Percentiles rank a stretch among this genome's conserved stretches.
phyloP scores from a whole-genome alignment of 2,888 invertebrate genomes.

The Thereva nobilitata region DNA sequence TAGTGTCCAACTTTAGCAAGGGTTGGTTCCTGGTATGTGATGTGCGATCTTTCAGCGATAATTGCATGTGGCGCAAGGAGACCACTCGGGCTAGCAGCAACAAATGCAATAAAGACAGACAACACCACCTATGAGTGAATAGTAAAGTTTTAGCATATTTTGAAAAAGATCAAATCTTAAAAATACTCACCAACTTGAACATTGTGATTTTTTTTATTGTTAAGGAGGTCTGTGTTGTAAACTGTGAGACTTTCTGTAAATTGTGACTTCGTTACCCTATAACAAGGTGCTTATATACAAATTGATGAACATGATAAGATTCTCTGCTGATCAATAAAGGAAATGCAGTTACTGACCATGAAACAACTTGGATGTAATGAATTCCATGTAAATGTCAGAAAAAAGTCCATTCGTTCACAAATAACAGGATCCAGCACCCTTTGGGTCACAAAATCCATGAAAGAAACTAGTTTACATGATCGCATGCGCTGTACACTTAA shows the following conservation, averaged over 20 bases:
- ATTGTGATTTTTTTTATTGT: constrained; percentile 40
- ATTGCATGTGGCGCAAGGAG: neutral
- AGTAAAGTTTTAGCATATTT: neutral
- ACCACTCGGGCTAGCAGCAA: constrained; percentile 41
- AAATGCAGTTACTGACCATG: too few relatives aligned
- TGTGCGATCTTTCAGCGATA: neutral
- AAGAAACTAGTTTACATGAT: too few relatives aligned
- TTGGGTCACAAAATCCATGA: too few relatives aligned
- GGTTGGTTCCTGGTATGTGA: neutral
- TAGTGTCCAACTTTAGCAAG: constrained; percentile 12
- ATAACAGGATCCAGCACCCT: too few relatives aligned
- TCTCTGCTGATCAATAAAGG: too few relatives aligned
- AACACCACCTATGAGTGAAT: constrained; percentile 47
- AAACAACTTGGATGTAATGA: too few relatives aligned
- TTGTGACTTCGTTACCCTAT: too few relatives aligned
- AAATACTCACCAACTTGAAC: constrained; percentile 45
- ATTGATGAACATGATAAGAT: too few relatives aligned
- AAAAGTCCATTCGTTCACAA: too few relatives aligned
- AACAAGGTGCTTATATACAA: too few relatives aligned
- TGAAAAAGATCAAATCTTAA: neutral
- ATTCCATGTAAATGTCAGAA: too few relatives aligned
- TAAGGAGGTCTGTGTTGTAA: constrained; percentile 35
- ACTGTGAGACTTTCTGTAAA: neutral
- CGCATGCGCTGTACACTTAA: too few relatives aligned
- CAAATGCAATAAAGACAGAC: constrained; percentile 46